Base-by-base conservation (phyloP, 2,797 vertebrate species). In the Periophthalmus magnuspinnatus region DNA sequence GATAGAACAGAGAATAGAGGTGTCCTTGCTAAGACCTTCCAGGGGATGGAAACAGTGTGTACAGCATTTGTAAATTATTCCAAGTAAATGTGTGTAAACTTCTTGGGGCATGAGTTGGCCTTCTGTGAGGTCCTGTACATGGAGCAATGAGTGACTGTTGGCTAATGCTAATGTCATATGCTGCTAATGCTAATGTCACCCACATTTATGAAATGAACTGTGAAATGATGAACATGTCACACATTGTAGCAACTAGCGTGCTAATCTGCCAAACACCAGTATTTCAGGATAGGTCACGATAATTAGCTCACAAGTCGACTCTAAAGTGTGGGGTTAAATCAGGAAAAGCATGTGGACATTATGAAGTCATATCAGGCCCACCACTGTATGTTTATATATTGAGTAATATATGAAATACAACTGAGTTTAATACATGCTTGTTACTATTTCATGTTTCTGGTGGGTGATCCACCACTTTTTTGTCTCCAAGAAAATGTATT, bases 151-250 rank as follows among this genome's bases (percentile, higher is more conserved):
- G 56, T 33, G 56, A 58, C 56, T 58, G 13, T 6, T 21, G 50
- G n/a, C 50, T 54, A 6, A n/a, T n/a, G 50, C 50, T 36, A 36
- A 36, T 36, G 34, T 36, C 34, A 36, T 5, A 36, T 8, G 7
- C 34, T 54, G 9, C 50, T 54, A 21, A 54, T 54, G 56, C 56
- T 58, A 33, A 58, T 58, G 56, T 36, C 34, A 36, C 34, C 5
- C 34, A 10, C 14, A 13, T 47, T 63, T 24, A 24, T 14, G 36
- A 63, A 63, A 14, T 63, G 36, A 63, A 47, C 61, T 63, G 61
- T 63, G 60, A 63, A 63, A 63, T 45, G 2, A 11, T 21, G 21
- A 47, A 45, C 21, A 47, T 14, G 61, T 47, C 61, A 47, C 61
- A 47, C 21, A 47, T 47, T 63, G 24, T 47, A 63, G 61, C 38